Percentiles rank a stretch among this genome's conserved stretches.
Conservation (phyloP, 2,113 vertebrate genomes). For the Corydoras sp. region DNA sequence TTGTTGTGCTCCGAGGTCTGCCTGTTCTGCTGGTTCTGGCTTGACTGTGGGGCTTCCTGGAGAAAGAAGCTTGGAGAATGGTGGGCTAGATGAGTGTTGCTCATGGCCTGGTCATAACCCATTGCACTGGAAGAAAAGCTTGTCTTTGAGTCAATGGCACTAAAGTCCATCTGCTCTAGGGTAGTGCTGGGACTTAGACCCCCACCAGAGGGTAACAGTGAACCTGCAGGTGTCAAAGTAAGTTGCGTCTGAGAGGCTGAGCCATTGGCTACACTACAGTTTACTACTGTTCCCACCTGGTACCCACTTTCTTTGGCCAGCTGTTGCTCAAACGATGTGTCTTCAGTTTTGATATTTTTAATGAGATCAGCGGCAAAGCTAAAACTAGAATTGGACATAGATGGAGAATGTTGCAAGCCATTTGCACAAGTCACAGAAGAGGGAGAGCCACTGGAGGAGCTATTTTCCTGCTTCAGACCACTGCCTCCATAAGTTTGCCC, state of each 20-base stretch:
- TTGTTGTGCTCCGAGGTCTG: conserved; percentile 65
- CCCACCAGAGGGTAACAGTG: conserved; percentile 89
- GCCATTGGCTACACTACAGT: conserved; percentile 72
- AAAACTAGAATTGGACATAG: conserved; percentile 76
- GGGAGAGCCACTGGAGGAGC: conserved; percentile 58
- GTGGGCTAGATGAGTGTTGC: conserved; percentile 84
- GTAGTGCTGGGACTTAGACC: conserved; percentile 97
- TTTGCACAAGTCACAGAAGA: conserved; percentile 64
- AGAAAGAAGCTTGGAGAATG: conserved; percentile 97
- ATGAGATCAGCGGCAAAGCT: conserved; percentile 78
- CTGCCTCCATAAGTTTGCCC: conserved; percentile 97
- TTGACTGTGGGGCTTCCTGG: conserved; percentile 80
- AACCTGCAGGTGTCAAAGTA: conserved; percentile 74
- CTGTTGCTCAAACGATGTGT: conserved; percentile 98
- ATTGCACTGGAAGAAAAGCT: conserved; percentile 75
- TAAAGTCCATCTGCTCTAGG: conserved; percentile 98
- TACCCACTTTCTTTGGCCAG: conserved; percentile 83
- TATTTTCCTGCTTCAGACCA: conserved; percentile 84
- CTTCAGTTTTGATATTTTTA: conserved; percentile 96
- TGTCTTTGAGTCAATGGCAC: conserved; percentile 95
- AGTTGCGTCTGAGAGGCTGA: conserved; percentile 71
- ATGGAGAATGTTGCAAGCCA: conserved; percentile 74
- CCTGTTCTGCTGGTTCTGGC: conserved; percentile 63
- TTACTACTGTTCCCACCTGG: conserved; percentile 64
- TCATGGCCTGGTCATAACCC: conserved; percentile 81